Base-by-base conservation (phyloP, 2,888 invertebrate genomes). In the Platycheirus albimanus region DNA sequence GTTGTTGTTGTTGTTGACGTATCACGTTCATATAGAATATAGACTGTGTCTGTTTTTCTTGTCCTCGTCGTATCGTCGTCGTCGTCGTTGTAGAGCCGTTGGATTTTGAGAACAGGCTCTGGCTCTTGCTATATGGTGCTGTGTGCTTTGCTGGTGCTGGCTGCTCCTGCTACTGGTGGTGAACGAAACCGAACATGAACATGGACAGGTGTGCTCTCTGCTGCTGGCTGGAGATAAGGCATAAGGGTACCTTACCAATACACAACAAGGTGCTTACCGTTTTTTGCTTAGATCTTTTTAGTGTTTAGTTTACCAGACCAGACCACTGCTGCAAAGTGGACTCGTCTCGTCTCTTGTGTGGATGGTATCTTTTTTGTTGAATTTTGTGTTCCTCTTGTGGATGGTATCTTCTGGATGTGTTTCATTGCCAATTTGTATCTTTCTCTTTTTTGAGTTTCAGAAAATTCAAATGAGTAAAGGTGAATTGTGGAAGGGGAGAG, bases 161-260 rank as follows among this genome's bases (percentile, higher is more conserved):
- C 36, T 69, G 15, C 58, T 58, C 66, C 77, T 78, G 77, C 83
- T 83, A 69, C 78, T 78, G 72, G 77, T 83, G 66, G 72, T 64
- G 83, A 74, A n/a, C n/a, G n/a, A n/a, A n/a, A n/a, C n/a, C n/a
- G n/a, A n/a, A n/a, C n/a, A n/a, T n/a, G n/a, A n/a, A 74, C 72
- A 58, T 66, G 52, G 78, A 74, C 78, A 83, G 83, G 78, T 78
- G 76, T 81, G 81, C 76, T 67, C 76, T 66, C 47, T 54, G 24
- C 36, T 24, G 24, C 49, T 56, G 38, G 58, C 41, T 56, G 20
- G 20, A 36, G 11, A 20, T 1, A 6, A n/a, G 17, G n/a, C 72
- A 63, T 78, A 72, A 76, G 71, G 56, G 67, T 79, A 69, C 67
- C 52, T 51, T 69, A 74, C 74, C 52, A 58, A 67, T 47, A 38